These are phyloP conservation scores for Allobates femoralis DNA, from an alignment of 2,797 vertebrate species.

Conservation along the genomic window DNA sequence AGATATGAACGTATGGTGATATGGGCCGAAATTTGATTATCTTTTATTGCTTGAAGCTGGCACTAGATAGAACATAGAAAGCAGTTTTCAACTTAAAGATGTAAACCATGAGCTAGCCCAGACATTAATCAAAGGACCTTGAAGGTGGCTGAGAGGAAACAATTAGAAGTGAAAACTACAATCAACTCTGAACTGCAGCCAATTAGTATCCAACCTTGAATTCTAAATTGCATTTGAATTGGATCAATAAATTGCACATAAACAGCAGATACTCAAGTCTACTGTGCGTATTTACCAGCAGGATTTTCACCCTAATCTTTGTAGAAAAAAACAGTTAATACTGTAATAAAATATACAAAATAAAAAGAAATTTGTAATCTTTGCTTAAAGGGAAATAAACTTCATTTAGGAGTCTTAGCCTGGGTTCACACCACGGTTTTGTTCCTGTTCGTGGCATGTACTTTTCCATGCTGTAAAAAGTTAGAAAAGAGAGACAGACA, in stretches of 20 bases:
- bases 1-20: slow-evolving; percentile 44
- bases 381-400: not conserved
- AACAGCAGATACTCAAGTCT: slow-evolving; percentile 43
- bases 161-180: slow-evolving; percentile 54
- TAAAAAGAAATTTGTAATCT: not conserved
- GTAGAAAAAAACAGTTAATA: slow-evolving; percentile 5
- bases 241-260: slow-evolving; percentile 60
- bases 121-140: slow-evolving; percentile 53
- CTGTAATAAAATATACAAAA: slow-evolving; percentile 5
- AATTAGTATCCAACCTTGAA: slow-evolving; percentile 60
- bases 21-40: slow-evolving; percentile 41
- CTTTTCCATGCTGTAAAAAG: no score
- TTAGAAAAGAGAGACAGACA: no score
- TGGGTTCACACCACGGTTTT: not conserved
- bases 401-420: not conserved
- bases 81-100: slow-evolving; percentile 46
- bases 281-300: slow-evolving; percentile 28
- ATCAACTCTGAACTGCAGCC: slow-evolving; percentile 55
- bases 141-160: slow-evolving; percentile 43
- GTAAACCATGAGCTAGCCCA: slow-evolving; percentile 2
- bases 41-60: slow-evolving; percentile 32
- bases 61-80: slow-evolving; percentile 13
- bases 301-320: slow-evolving; percentile 23
- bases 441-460: no score
- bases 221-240: slow-evolving; percentile 60